phyloP scores from a whole-genome alignment of 2,113 vertebrate species.

The Lepus americanus region DNA sequence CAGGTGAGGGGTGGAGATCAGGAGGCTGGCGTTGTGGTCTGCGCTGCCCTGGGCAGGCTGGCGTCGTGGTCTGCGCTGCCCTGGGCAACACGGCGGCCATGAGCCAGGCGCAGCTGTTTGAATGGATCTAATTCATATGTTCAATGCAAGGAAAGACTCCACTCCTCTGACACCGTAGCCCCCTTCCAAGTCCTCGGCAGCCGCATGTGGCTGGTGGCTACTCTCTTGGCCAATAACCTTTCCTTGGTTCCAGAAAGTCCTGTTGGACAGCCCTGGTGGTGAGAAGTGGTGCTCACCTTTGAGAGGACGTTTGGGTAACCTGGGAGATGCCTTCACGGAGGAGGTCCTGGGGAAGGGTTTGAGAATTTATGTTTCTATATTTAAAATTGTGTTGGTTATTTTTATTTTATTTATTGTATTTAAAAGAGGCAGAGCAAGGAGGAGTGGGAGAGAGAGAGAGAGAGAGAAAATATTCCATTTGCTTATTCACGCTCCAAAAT shows the following conservation, averaged over 20 bases:
- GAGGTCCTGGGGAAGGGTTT: background rate
- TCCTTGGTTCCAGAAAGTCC: background rate
- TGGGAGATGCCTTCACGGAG: background rate
- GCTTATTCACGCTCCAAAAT: too few species aligned
- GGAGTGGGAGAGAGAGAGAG: too few species aligned
- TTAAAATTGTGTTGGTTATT: too few species aligned
- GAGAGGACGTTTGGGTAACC: background rate
- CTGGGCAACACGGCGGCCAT: background rate
- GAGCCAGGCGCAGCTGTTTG: background rate
- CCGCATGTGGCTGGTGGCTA: background rate
- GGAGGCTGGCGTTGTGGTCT: background rate
- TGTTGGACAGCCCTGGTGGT: accelerated
- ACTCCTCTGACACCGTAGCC: background rate
- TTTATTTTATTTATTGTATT: too few species aligned
- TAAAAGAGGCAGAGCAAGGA: too few species aligned
- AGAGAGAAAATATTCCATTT: too few species aligned
- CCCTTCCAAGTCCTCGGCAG: background rate
- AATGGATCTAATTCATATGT: background rate
- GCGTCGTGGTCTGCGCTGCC: background rate
- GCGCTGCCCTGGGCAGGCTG: background rate
- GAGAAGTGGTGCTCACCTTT: background rate
- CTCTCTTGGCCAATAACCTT: accelerated
- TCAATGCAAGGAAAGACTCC: background rate
- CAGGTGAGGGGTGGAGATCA: background rate
- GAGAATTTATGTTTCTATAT: background rate